Evolutionary conservation across 2,888 invertebrate genomes (phyloP).

Genomic region (Temnothorax rugatulus): DNA sequence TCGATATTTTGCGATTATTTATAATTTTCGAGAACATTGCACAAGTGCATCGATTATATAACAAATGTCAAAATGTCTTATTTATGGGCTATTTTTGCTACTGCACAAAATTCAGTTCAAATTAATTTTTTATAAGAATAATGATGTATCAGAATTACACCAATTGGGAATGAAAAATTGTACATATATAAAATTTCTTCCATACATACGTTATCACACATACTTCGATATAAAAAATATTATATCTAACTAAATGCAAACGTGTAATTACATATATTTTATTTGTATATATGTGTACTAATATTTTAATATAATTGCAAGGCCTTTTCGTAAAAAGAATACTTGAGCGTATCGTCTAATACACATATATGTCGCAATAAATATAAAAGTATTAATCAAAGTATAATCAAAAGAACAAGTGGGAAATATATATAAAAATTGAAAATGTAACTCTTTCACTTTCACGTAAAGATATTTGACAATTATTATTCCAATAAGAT

Average conservation of each 20-base stretch:
- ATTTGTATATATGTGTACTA: not conserved
- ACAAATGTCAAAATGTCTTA: not conserved
- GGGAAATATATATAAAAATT: not conserved
- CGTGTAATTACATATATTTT: not conserved
- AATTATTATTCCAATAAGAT: constrained; percentile 12
- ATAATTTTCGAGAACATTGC: not conserved
- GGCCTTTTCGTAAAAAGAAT: constrained; percentile 14
- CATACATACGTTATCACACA: not conserved
- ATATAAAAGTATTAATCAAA: constrained; percentile 20
- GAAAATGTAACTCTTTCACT: constrained; percentile 23
- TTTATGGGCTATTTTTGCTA: not conserved
- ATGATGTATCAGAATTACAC: not conserved
- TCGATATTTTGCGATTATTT: not conserved
- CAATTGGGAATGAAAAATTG: not conserved
- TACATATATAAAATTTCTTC: not conserved
- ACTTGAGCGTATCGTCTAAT: not conserved
- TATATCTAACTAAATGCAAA: constrained; percentile 1
- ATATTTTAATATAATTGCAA: constrained; percentile 16
- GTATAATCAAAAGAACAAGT: constrained; percentile 9
- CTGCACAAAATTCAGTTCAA: not conserved
- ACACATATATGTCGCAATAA: not conserved
- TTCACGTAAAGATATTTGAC: constrained; percentile 13
- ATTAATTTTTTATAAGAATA: not conserved
- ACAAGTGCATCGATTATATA: not conserved
- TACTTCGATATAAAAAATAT: not conserved